Percentiles rank a stretch among this genome's conserved stretches.
These are phyloP conservation scores for Phoxinus phoxinus DNA, from an alignment of 2,113 vertebrate genomes.

Conservation along the genomic window DNA sequence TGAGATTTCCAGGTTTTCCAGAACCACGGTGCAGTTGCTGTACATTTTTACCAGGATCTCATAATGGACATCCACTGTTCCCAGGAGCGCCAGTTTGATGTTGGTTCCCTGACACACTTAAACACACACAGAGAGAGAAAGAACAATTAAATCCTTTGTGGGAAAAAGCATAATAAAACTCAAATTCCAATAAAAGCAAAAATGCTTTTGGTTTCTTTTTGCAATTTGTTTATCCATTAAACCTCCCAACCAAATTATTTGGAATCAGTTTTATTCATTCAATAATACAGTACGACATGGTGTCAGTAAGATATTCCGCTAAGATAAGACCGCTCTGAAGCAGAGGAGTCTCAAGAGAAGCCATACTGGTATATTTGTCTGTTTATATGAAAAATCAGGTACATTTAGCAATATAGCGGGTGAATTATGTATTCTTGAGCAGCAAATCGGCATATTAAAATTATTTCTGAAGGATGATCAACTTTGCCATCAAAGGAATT, in stretches of 20 bases:
- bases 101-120: slow-evolving; percentile 90
- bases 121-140: slow-evolving; percentile 30
- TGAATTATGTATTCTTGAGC: too few relatives aligned
- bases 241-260: not conserved
- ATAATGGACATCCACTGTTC: slow-evolving; percentile 86
- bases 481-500: too few relatives aligned
- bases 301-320: too few relatives aligned
- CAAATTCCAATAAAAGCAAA: not conserved
- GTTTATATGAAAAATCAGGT: too few relatives aligned
- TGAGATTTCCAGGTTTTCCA: slow-evolving; percentile 95
- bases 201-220: not conserved
- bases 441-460: too few relatives aligned
- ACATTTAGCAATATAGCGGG: too few relatives aligned
- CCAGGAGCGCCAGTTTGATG: slow-evolving; percentile 85
- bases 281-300: not conserved
- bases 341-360: too few relatives aligned
- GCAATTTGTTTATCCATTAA: not conserved
- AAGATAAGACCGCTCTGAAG: too few relatives aligned
- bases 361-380: too few relatives aligned
- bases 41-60: slow-evolving; percentile 89
- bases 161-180: not conserved
- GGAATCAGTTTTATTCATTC: not conserved
- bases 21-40: slow-evolving; percentile 90
- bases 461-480: too few relatives aligned
- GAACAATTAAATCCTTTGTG: not conserved